Percentiles rank a stretch among this genome's conserved stretches.
Conservation (phyloP, 2,888 invertebrate genomes). For the Hybos culiciformis region DNA sequence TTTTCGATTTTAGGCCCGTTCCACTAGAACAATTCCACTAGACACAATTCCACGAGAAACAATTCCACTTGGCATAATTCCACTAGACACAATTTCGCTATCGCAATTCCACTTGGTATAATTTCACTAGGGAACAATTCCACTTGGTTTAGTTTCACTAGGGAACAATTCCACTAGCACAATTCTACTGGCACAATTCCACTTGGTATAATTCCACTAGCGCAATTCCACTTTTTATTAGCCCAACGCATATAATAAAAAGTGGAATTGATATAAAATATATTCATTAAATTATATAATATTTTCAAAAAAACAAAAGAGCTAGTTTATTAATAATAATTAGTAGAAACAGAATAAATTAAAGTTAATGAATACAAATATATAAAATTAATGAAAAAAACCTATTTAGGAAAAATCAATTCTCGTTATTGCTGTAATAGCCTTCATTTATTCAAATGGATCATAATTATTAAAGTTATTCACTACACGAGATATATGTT, state of each 20-base stretch:
- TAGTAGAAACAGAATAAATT: neutral
- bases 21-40: neutral
- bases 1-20: neutral
- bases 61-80: neutral
- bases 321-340: neutral
- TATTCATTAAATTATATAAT: neutral
- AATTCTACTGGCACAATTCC: neutral
- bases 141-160: neutral
- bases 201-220: neutral
- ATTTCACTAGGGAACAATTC: neutral
- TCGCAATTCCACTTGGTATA: neutral
- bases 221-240: neutral
- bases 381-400: neutral
- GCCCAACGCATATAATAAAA: neutral
- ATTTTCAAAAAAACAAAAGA: neutral
- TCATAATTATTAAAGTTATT: neutral
- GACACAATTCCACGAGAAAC: neutral
- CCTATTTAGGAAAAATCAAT: neutral
- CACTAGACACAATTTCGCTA: neutral
- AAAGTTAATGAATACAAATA: neutral
- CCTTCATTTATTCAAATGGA: neutral
- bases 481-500: neutral
- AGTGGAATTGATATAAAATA: neutral
- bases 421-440: neutral
- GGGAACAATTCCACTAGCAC: too few species aligned